Evolutionary conservation across 2,888 invertebrate genomes (phyloP).

Genomic region (Eupithecia dodoneata): DNA sequence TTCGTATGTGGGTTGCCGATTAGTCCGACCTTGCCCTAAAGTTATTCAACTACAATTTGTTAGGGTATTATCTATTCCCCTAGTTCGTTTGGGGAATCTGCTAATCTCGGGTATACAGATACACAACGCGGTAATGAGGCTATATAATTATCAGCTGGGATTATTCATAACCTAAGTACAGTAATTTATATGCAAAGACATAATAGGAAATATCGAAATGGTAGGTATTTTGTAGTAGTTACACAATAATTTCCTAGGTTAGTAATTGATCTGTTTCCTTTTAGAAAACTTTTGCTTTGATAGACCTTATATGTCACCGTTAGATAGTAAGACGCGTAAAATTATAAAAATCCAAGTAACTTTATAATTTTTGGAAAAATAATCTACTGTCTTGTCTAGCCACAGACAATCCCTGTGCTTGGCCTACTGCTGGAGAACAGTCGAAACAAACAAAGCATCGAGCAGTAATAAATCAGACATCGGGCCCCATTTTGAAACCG

Average conservation of each 20-base stretch:
- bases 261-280: neutral
- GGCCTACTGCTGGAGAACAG: no score
- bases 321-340: no score
- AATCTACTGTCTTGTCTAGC: no score
- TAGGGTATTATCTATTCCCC: constrained; percentile 29
- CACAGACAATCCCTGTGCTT: no score
- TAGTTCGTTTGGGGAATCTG: constrained; percentile 25
- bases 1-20: constrained; percentile 32
- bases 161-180: neutral
- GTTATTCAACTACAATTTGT: constrained; percentile 30
- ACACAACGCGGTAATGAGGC: constrained; percentile 17
- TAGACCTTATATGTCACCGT: no score
- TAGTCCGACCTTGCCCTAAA: constrained; percentile 32
- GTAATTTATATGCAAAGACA: neutral
- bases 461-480: no score
- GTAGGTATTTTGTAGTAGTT: neutral
- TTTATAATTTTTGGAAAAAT: no score
- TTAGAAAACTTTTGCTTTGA: no score
- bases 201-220: neutral
- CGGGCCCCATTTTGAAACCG: no score
- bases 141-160: constrained; percentile 13
- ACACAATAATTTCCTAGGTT: neutral
- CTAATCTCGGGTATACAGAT: constrained; percentile 19
- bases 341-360: no score
- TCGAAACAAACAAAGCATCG: no score